phyloP scores from a whole-genome alignment of 2,888 invertebrate species.

The Sialis lutaria region DNA sequence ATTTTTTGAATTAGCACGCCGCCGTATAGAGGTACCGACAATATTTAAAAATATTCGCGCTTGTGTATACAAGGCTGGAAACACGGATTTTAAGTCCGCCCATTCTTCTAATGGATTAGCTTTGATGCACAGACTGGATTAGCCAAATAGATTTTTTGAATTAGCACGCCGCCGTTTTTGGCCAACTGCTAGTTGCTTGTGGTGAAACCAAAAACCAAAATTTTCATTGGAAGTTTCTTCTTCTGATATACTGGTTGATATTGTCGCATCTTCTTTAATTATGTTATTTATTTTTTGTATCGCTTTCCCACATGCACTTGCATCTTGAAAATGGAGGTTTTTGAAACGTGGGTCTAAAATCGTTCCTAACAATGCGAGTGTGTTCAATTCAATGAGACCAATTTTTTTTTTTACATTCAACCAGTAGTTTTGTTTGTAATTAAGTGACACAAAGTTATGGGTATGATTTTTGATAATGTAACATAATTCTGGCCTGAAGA shows the following conservation, averaged over 20 bases:
- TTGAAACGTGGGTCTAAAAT: slow-evolving; percentile 15
- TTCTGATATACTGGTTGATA: slow-evolving; percentile 11
- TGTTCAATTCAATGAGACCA: slow-evolving; percentile 14
- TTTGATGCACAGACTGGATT: slow-evolving; percentile 7
- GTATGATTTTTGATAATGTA: slow-evolving; percentile 13
- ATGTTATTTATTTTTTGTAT: slow-evolving; percentile 7
- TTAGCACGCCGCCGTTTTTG: slow-evolving; percentile 6
- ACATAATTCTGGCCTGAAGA: slow-evolving; percentile 15
- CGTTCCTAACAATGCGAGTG: slow-evolving; percentile 12
- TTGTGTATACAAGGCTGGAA: slow-evolving; percentile 11
- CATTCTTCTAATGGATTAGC: slow-evolving; percentile 7
- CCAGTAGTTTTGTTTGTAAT: slow-evolving; percentile 10
- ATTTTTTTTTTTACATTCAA: slow-evolving; percentile 13
- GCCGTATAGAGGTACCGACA: slow-evolving; percentile 1
- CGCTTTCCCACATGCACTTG: slow-evolving; percentile 13
- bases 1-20: too few species aligned
- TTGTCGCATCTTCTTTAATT: slow-evolving; percentile 1
- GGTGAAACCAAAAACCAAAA: slow-evolving; percentile 10
- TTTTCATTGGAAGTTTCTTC: slow-evolving; percentile 12
- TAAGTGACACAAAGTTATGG: slow-evolving; percentile 9
- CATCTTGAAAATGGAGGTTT: slow-evolving; percentile 15
- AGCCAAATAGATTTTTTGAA: slow-evolving; percentile 8
- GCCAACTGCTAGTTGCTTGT: slow-evolving; percentile 9
- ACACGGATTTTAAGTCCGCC: slow-evolving; percentile 8
- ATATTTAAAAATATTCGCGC: neutral